Base-by-base conservation (phyloP, 1,140 invertebrate genomes). In the Spodoptera litura region DNA sequence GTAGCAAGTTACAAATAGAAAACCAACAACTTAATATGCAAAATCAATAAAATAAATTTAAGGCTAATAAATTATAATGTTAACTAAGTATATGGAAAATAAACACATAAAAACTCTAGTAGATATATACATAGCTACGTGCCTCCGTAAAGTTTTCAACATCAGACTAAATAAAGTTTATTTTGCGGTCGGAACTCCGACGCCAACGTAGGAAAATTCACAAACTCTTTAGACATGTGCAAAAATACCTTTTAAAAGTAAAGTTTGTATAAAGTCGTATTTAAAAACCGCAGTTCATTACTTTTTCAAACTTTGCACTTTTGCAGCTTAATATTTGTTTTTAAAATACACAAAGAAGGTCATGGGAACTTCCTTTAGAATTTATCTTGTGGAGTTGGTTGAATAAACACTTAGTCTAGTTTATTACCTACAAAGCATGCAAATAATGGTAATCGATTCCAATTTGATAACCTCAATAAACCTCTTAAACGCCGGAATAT, bases 311-410 rank as follows among this genome's bases (percentile, higher is more conserved):
- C 4, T 44, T 64, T 64, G 35, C 9, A 20, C 61, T 38, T 64
- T 64, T 64, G 61, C 13, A 44, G 8, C 10, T 64, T 49, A 64
- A 64, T n/a, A 64, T 44, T 61, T 38, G 59, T 51, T 70, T 44
- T 15, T 53, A 13, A 27, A 70, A 70, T 12, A 44, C 11, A 70
- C 51, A 25, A 70, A 52, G 10, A 44, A 51, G 66, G 49, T 52
- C 49, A 53, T n/a, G 20, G 10, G 3, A n/a, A 52, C 2, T 53
- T 52, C 27, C 12, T 52, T 6, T 70, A 31, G 25, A 27, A 49
- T 70, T 49, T 52, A 53, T 70, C 66, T 70, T 68, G 64, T 68
- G 52, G 44, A 68, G 25, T 52, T 70, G 53, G 15, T 70, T 31
- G 66, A 20, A 11, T 49, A 70, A 70, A 70, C 13, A 70, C 6